Evolutionary conservation across 2,113 vertebrate species (phyloP), one percentile per base, ranked within the genome.

Genomic region (Lanius collurio): DNA sequence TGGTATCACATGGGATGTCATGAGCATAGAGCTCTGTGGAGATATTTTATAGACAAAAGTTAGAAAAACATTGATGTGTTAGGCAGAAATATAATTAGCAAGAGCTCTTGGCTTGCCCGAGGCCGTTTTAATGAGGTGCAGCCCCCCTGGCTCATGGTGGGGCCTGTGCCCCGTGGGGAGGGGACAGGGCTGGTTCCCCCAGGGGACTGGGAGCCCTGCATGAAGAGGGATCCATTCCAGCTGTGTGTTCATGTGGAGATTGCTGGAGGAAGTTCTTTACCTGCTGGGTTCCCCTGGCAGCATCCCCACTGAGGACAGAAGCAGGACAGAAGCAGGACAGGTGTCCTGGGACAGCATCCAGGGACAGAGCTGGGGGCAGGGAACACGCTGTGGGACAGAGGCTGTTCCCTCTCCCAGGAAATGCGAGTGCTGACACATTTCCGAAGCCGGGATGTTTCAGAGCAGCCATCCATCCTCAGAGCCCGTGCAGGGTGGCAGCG

Each of bases 121-220:
- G 6, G 6, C 8, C 2, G 1, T 7, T 20, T 12, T 2, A 33
- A 12, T 0, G 46, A 11, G 57, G 22, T 8, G 42, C 33, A 46
- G 52, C 26, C n/a, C 42, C n/a, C 4, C 13, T 3, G 4, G 44
- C 11, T 16, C 15, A 1, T 3, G 53, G 1, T 8, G 17, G 17
- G 56, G 18, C 19, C 46, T 7, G 0, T 6, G 22, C 7, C 31
- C 3, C 1, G 1, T 1, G 27, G n/a, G 47, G 23, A 62, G 27
- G 17, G 4, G 13, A 20, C n/a, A 9, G 52, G 33, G 33, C 42
- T 63, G 75, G 26, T 6, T 33, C 60, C 39, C 23, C 46, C 7
- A 4, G 30, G 24, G 62, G 41, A 2, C 0, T 37, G 26, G 7
- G 52, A 69, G 30, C 46, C 41, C 31, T 41, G 14, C 4, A 1